A percentile compares a stretch with the other conserved stretches of the same genome.
phyloP scores from a whole-genome alignment of 2,888 invertebrate genomes.

The Zootermopsis nevadensis region DNA sequence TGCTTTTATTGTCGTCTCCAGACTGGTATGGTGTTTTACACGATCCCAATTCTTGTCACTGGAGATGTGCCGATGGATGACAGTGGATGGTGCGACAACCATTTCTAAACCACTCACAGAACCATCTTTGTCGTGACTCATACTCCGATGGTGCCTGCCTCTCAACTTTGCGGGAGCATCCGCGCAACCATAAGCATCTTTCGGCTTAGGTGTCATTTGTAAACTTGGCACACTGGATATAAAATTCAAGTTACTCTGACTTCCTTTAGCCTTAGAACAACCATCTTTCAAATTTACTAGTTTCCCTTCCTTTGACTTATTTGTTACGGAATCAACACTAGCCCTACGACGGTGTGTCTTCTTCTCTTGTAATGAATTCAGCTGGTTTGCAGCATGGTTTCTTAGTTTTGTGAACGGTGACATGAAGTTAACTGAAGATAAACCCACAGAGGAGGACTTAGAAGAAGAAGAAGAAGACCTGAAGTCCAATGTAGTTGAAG shows the following conservation, averaged over 20 bases:
- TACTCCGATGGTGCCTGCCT: not conserved
- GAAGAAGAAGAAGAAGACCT: not conserved
- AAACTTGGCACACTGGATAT: not conserved
- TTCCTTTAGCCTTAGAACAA: conserved; percentile 3
- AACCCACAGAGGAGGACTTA: not conserved
- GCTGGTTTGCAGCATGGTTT: conserved; percentile 51
- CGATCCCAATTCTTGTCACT: not conserved
- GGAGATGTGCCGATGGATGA: not conserved
- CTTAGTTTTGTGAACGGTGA: conserved; percentile 53
- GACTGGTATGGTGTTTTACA: not conserved
- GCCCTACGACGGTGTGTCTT: conserved; percentile 17
- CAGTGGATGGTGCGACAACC: not conserved
- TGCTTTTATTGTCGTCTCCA: conserved; percentile 58
- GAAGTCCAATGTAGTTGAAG: not conserved
- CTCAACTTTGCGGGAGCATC: not conserved
- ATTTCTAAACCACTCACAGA: not conserved
- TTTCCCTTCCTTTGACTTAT: not conserved
- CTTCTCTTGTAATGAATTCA: conserved; percentile 36
- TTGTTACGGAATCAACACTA: conserved; percentile 18
- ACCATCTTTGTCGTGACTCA: not conserved
- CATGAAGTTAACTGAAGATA: conserved; percentile 42
- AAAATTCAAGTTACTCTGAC: not conserved
- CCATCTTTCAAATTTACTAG: not conserved
- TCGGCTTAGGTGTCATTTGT: not conserved
- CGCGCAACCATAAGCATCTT: not conserved